These are phyloP conservation scores for Macrophya alboannulata DNA, from an alignment of 2,888 invertebrate genomes.

Conservation along the genomic window DNA sequence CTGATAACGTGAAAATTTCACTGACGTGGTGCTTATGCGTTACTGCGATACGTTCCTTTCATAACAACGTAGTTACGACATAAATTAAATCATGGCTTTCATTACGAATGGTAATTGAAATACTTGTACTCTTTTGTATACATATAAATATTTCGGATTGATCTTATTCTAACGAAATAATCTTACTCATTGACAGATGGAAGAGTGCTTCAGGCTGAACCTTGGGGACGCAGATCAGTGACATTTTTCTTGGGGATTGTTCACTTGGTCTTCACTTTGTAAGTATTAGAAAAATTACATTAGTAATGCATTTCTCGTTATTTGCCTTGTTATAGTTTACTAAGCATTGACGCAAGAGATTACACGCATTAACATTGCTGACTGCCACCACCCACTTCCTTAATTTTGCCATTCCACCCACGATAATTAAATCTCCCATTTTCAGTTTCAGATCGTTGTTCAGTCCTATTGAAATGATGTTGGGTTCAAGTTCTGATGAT, in stretches of 20 bases:
- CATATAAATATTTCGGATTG: neutral
- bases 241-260: constrained; percentile 43
- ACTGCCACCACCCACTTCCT: neutral
- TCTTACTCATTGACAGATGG: constrained; percentile 33
- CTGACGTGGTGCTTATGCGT: constrained; percentile 15
- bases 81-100: constrained; percentile 34
- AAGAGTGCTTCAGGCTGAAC: constrained; percentile 10
- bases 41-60: neutral
- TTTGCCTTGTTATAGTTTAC: neutral
- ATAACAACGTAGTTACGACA: neutral
- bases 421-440: neutral
- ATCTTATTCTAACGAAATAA: neutral
- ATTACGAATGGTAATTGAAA: constrained; percentile 33
- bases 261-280: constrained; percentile 21
- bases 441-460: constrained; percentile 33
- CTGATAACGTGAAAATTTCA: constrained; percentile 18
- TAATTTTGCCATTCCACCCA: too few species aligned
- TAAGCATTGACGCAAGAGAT: neutral
- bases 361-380: neutral
- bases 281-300: constrained; percentile 4
- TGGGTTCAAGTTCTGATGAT: neutral
- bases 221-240: constrained; percentile 18
- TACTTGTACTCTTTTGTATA: neutral
- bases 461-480: constrained; percentile 14
- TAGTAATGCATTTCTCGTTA: neutral